Evolutionary conservation across 2,888 invertebrate species (phyloP).

Genomic region (Capitulum mitella): DNA sequence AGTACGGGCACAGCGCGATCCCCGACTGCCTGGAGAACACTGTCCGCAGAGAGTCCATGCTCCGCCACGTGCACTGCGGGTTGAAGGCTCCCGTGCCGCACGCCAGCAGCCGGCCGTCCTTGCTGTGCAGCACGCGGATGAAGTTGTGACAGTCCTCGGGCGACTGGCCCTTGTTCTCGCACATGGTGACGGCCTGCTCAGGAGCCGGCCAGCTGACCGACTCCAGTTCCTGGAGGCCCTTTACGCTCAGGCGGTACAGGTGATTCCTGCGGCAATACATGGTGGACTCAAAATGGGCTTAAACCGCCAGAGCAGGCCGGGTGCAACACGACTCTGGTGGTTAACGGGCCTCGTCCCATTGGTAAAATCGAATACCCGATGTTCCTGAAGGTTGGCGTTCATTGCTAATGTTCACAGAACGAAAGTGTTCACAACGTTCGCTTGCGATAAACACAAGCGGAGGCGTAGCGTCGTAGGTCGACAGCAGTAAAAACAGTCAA

Average conservation of each 20-base stretch:
- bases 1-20: constrained; percentile 77
- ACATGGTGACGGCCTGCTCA: constrained; percentile 58
- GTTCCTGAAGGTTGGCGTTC: no score
- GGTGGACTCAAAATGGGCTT: no score
- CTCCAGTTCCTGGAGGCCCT: constrained; percentile 62
- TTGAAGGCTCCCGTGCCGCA: constrained; percentile 90
- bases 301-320: no score
- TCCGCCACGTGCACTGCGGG: constrained; percentile 82
- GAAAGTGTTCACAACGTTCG: no score
- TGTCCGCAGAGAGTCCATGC: constrained; percentile 50
- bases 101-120: constrained; percentile 66
- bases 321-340: no score
- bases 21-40: constrained; percentile 46
- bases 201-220: constrained; percentile 69
- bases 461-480: no score
- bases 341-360: no score
- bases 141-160: constrained; percentile 81
- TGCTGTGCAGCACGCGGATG: constrained; percentile 51
- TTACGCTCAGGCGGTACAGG: constrained; percentile 69
- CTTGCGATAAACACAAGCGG: no score
- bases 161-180: constrained; percentile 76
- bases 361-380: no score
- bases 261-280: no score
- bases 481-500: no score
- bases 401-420: no score